phyloP scores from a whole-genome alignment of 2,888 invertebrate species.

The Minunthozetes semirufus region DNA sequence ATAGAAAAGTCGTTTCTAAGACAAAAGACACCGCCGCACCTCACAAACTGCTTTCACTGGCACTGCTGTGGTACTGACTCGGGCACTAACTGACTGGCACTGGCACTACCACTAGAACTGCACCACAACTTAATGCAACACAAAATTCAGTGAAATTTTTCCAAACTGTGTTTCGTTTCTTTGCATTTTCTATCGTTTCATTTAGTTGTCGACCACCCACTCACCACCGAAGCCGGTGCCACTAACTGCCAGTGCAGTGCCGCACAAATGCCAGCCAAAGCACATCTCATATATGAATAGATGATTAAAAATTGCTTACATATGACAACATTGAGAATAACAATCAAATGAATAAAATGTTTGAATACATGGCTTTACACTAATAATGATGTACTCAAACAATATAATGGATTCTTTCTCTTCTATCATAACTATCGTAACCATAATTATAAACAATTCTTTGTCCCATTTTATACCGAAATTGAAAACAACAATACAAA shows the following conservation, averaged over 20 bases:
- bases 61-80: neutral
- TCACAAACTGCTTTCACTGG: neutral
- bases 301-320: constrained; percentile 5
- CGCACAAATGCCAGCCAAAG: neutral
- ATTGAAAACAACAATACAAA: constrained; percentile 4
- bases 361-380: constrained; percentile 16
- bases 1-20: constrained; percentile 22
- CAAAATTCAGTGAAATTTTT: constrained; percentile 10
- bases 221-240: neutral
- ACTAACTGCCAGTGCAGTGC: neutral
- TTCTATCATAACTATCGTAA: constrained; percentile 10
- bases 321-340: neutral
- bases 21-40: constrained; percentile 29
- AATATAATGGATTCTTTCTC: constrained; percentile 5
- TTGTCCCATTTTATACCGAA: neutral
- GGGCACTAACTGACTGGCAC: neutral
- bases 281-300: neutral
- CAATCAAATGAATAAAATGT: neutral
- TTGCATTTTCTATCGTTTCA: constrained; percentile 1
- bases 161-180: neutral
- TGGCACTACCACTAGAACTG: neutral
- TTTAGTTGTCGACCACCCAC: constrained; percentile 27
- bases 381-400: constrained; percentile 27
- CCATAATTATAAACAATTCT: constrained; percentile 11
- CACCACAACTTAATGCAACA: neutral